Percentiles rank a stretch among this genome's conserved stretches.
Conservation (phyloP, 2,888 invertebrate species). For the Aporophyla lueneburgensis region DNA sequence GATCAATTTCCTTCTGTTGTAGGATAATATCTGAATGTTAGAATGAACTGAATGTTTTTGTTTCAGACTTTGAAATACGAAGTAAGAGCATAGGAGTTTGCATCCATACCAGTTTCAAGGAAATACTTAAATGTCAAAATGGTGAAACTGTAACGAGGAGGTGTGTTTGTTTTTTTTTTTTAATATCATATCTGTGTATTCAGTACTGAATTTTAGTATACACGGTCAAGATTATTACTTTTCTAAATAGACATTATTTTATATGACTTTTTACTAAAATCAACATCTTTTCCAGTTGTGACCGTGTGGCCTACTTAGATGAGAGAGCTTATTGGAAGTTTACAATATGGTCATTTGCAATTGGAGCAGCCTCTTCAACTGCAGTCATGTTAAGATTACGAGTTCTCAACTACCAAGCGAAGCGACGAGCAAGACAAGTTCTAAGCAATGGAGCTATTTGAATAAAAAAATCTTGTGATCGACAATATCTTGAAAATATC, state of each 20-base stretch:
- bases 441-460: slow-evolving; percentile 92
- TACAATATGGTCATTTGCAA: slow-evolving; percentile 93
- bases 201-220: background rate
- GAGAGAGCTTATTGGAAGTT: slow-evolving; percentile 96
- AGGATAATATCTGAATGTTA: background rate
- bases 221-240: background rate
- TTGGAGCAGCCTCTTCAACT: slow-evolving; percentile 92
- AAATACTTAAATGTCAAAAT: slow-evolving; percentile 94
- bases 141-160: slow-evolving; percentile 95
- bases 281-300: slow-evolving; percentile 93
- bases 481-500: slow-evolving; percentile 9
- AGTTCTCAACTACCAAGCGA: slow-evolving; percentile 92
- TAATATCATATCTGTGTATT: background rate
- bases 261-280: background rate
- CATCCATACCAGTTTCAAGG: slow-evolving; percentile 95
- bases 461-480: background rate
- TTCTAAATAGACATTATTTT: background rate
- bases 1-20: background rate
- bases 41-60: background rate
- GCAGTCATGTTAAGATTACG: slow-evolving; percentile 92
- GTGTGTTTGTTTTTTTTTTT: slow-evolving; percentile 77
- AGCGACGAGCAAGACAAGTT: slow-evolving; percentile 93
- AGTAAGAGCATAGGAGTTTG: slow-evolving; percentile 96
- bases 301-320: slow-evolving; percentile 95
- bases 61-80: slow-evolving; percentile 94